Conservation (phyloP, 35 echinoderm and acorn worm species). For the Patiria miniata region DNA sequence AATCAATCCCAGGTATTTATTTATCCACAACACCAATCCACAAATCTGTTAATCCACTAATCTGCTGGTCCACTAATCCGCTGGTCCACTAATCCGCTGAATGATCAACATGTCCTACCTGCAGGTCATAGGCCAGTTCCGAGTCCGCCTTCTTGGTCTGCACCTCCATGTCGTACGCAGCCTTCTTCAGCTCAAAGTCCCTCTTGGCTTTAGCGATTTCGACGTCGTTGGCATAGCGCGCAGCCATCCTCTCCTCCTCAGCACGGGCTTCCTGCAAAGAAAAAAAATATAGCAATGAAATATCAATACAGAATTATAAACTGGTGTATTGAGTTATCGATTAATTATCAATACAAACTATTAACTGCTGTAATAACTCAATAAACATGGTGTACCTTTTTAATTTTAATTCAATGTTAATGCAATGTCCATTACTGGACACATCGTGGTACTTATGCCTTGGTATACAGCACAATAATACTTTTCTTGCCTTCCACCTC, state of each 20-base stretch:
- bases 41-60: neutral
- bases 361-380: no score
- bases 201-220: conserved; percentile 76
- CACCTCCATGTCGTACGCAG: conserved; percentile 74
- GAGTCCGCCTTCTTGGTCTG: conserved; percentile 84
- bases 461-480: no score
- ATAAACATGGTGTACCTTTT: no score
- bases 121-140: conserved; percentile 80
- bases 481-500: no score
- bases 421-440: no score
- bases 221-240: conserved; percentile 51
- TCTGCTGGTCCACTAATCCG: neutral
- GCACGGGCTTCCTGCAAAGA: conserved; percentile 73
- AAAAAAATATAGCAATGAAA: conserved; percentile 22
- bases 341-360: no score
- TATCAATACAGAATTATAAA: no score
- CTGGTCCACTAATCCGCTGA: no score
- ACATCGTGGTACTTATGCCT: no score
- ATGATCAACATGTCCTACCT: conserved; percentile 34
- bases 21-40: neutral
- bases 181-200: conserved; percentile 91
- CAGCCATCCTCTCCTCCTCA: conserved; percentile 74
- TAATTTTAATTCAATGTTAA: no score
- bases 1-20: neutral
- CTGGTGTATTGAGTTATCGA: no score